These are phyloP conservation scores for Empis livida DNA, from an alignment of 2,888 invertebrate species.

Conservation along the genomic window DNA sequence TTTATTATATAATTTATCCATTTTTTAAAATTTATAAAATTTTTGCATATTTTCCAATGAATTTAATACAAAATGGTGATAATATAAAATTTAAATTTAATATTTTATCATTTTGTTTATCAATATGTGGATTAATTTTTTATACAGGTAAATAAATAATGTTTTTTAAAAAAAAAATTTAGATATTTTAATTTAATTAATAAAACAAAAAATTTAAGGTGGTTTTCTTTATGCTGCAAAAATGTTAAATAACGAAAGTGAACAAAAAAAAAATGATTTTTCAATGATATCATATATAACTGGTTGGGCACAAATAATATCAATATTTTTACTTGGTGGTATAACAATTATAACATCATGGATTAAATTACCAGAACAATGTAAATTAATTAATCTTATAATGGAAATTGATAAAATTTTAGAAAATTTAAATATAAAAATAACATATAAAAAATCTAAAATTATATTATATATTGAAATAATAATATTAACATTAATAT, in stretches of 20 bases:
- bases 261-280: conserved; percentile 8
- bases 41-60: conserved; percentile 19
- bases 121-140: conserved; percentile 8
- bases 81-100: conserved; percentile 12
- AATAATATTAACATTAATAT: conserved; percentile 11
- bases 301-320: conserved; percentile 20
- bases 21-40: conserved; percentile 19
- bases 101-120: conserved; percentile 8
- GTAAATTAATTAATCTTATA: conserved; percentile 14
- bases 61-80: conserved; percentile 11
- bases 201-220: no score
- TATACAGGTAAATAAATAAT: conserved; percentile 11
- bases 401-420: conserved; percentile 17
- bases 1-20: conserved; percentile 20
- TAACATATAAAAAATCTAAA: conserved; percentile 14
- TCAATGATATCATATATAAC: conserved; percentile 17
- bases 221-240: conserved; percentile 16
- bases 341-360: conserved; percentile 17
- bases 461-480: conserved; percentile 16
- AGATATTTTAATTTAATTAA: no score
- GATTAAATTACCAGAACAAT: conserved; percentile 15
- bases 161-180: no score
- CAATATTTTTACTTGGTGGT: conserved; percentile 16
- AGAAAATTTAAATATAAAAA: conserved; percentile 10
- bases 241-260: conserved; percentile 6